Conservation (phyloP, 2,888 invertebrate species). For the Pterostichus madidus region DNA sequence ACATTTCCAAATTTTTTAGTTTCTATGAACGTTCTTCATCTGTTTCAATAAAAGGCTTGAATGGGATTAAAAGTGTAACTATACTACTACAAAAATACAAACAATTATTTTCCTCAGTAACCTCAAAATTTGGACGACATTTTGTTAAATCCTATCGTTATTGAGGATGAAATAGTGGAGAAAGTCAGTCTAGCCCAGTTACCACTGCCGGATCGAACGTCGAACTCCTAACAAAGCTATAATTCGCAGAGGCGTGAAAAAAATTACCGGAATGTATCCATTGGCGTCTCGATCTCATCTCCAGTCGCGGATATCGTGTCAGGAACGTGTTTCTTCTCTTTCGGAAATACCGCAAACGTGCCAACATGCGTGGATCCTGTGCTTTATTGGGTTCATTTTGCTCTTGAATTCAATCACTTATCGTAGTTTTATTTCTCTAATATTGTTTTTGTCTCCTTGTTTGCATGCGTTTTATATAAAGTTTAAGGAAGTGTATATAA, state of each 20-base stretch:
- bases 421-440: background rate
- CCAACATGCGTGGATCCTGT: background rate
- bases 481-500: no score
- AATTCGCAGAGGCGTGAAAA: constrained; percentile 32
- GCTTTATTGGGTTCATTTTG: constrained; percentile 14
- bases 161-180: no score
- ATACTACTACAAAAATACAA: no score
- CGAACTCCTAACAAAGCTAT: constrained; percentile 31
- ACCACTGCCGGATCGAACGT: background rate
- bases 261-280: constrained; percentile 33
- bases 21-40: no score
- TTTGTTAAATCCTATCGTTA: no score
- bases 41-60: no score
- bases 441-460: background rate
- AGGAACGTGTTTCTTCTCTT: constrained; percentile 11
- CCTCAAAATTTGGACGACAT: background rate
- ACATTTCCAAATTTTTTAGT: no score
- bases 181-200: background rate
- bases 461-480: background rate
- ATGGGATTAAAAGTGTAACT: no score
- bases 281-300: constrained; percentile 15
- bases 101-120: background rate
- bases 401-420: background rate
- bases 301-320: background rate
- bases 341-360: constrained; percentile 12